phyloP scores from a whole-genome alignment of 1,140 invertebrate genomes.

The Araneus ventricosus region DNA sequence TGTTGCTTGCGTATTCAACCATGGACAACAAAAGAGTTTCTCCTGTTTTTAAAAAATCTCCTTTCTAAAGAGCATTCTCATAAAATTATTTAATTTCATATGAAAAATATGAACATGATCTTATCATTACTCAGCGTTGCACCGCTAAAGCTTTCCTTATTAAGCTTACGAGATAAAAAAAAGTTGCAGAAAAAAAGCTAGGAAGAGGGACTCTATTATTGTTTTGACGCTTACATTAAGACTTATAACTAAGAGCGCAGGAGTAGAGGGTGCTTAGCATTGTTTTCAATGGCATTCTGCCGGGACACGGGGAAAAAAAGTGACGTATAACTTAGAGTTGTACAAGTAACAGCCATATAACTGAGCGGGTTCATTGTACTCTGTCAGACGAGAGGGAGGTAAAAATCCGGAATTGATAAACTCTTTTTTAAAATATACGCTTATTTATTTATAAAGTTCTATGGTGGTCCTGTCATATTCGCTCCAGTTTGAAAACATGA shows the following conservation, averaged over 20 bases:
- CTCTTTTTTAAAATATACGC: not conserved
- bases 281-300: slow-evolving; percentile 29
- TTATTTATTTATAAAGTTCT: slow-evolving; percentile 16
- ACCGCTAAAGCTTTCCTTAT: no score
- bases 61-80: no score
- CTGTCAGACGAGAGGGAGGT: not conserved
- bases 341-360: slow-evolving; percentile 19
- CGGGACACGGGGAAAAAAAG: not conserved
- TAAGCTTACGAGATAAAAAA: no score
- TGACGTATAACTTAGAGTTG: not conserved
- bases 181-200: no score
- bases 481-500: no score
- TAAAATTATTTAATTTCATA: no score
- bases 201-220: not conserved
- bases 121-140: no score
- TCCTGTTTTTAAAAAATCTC: no score
- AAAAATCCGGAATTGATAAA: not conserved
- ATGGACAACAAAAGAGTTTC: no score
- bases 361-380: slow-evolving; percentile 8
- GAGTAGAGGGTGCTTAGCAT: not conserved
- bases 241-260: slow-evolving; percentile 7
- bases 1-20: no score
- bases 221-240: slow-evolving; percentile 1
- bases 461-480: not conserved
- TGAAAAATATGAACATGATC: no score